Evolutionary conservation across 2,113 vertebrate genomes (phyloP), one percentile per base, ranked within the genome.

Genomic region (Aleadryas rufinucha): DNA sequence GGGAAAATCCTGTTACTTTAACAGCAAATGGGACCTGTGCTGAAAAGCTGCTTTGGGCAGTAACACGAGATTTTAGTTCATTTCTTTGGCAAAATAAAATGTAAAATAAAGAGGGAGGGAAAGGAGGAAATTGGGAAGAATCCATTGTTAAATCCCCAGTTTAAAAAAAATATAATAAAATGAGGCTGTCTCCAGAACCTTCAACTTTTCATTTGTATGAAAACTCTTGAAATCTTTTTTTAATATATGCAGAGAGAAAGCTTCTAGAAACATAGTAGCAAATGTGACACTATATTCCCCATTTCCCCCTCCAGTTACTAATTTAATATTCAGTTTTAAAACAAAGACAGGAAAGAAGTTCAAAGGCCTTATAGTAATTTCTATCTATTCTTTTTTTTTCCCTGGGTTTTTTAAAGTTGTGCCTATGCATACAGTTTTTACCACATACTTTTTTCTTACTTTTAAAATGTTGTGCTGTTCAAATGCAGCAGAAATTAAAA

Each of bases 71-170:
- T 78, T 87, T 89, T 39, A 50, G 22, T 74, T 74, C 0, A 57
- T 80, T 83, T 87, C 10, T 90, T 47, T 42, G 5, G 18, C 42
- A 60, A 93, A 95, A 54, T 41, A 54, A 57, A 60, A 60, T 27
- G 10, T 37, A 85, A 87, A 65, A 49, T 10, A 59, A 49, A 76
- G 10, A 27, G 8, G 0, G 1, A 2, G 8, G 13, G 4, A 18
- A 49, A 41, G 5, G 1, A 7, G 1, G 2, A 60, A 37, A 26
- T 11, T 15, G 2, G 16, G 24, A 14, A 45, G 23, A n/a, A 81
- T 59, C 4, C 13, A 49, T 4, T 3, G 5, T 21, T 65, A 37
- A 60, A 83, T 17, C 8, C 23, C 45, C 6, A 7, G 7, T 42
- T 76, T 1, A 15, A 61, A 37, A 54, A 22, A 65, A 35, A 23